Conservation (phyloP, 2,888 invertebrate genomes). For the Criorhina ranunculi region DNA sequence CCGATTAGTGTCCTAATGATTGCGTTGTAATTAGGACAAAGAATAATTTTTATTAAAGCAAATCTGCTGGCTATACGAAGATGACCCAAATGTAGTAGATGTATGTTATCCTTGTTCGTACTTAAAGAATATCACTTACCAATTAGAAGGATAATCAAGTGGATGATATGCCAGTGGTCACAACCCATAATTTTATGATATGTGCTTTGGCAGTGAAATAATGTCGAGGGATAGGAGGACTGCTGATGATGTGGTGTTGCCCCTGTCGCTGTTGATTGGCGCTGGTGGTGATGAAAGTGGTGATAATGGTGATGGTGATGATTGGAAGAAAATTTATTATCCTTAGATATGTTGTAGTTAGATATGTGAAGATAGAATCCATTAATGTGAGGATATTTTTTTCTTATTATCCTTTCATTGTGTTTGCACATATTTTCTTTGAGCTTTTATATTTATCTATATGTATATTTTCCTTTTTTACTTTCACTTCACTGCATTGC, state of each 20-base stretch:
- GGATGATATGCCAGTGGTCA: conserved; percentile 82
- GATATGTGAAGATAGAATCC: conserved; percentile 73
- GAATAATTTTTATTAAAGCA: conserved; percentile 32
- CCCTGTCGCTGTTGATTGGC: conserved; percentile 49
- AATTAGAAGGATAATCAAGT: conserved; percentile 83
- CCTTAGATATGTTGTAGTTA: conserved; percentile 67
- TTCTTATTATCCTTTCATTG: conserved; percentile 70
- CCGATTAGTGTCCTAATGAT: conserved; percentile 25
- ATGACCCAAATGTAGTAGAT: neutral
- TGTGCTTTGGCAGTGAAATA: conserved; percentile 60
- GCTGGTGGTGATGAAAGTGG: conserved; percentile 48
- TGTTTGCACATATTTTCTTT: conserved; percentile 71
- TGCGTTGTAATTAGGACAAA: conserved; percentile 44
- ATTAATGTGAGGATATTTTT: conserved; percentile 66
- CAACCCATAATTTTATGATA: conserved; percentile 76
- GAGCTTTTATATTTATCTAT: neutral
- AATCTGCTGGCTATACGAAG: conserved; percentile 35
- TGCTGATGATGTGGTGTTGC: conserved; percentile 75
- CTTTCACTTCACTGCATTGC: conserved; percentile 32
- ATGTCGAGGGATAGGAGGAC: conserved; percentile 63
- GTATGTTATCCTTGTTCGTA: conserved; percentile 49
- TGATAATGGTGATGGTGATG: conserved; percentile 63
- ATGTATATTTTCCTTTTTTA: conserved; percentile 5
- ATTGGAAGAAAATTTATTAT: conserved; percentile 63
- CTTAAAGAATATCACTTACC: conserved; percentile 80